Percentiles rank a stretch among this genome's conserved stretches.
Evolutionary conservation across 2,888 invertebrate species (phyloP).

Genomic region (Saturnia japonica): DNA sequence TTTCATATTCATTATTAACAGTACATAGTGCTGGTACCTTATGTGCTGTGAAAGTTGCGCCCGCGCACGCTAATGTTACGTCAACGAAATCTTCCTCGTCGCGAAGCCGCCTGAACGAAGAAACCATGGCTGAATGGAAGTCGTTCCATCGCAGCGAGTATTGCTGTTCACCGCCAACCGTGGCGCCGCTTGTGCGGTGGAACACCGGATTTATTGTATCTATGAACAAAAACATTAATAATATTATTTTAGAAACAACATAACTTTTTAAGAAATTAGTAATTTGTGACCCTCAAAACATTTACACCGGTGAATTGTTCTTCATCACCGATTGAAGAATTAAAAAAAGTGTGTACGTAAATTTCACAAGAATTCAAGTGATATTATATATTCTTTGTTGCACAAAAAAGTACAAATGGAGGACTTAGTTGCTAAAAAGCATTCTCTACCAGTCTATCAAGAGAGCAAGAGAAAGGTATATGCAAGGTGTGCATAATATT

Average conservation of each 20-base stretch:
- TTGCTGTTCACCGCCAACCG: slow-evolving; percentile 87
- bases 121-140: slow-evolving; percentile 95
- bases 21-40: slow-evolving; percentile 75
- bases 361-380: too few relatives aligned
- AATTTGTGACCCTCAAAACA: background rate
- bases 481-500: too few relatives aligned
- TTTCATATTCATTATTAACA: background rate
- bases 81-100: slow-evolving; percentile 97
- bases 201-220: slow-evolving; percentile 10
- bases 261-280: background rate
- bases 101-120: slow-evolving; percentile 92
- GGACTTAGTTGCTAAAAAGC: too few relatives aligned
- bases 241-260: background rate
- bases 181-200: slow-evolving; percentile 62
- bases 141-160: slow-evolving; percentile 97
- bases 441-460: too few relatives aligned
- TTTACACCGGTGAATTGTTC: background rate
- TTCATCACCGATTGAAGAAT: background rate
- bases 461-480: too few relatives aligned
- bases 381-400: too few relatives aligned
- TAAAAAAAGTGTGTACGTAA: too few relatives aligned
- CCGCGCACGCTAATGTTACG: slow-evolving; percentile 95
- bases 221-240: background rate
- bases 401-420: too few relatives aligned
- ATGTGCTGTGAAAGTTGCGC: slow-evolving; percentile 94